Conservation (phyloP, 2,113 vertebrate genomes). For the Mirza zaza region DNA sequence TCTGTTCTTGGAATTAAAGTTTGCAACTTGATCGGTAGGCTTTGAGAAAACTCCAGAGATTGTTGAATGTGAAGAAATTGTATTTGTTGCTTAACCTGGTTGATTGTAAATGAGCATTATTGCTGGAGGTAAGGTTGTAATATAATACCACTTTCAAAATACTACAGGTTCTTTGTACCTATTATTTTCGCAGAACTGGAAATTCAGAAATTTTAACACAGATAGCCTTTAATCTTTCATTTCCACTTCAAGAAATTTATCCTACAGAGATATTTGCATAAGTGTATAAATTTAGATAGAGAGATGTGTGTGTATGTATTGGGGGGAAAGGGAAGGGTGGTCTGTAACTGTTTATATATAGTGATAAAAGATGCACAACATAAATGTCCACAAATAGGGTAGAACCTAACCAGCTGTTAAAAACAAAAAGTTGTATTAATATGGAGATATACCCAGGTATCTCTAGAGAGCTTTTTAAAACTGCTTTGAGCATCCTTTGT, state of each 20-base stretch:
- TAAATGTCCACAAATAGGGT: not conserved
- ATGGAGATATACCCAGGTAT: not conserved
- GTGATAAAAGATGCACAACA: not conserved
- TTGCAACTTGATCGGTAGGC: not conserved
- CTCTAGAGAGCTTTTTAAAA: not conserved
- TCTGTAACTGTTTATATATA: not conserved
- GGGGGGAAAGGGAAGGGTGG: not conserved
- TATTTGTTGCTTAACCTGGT: not conserved
- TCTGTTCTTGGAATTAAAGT: constrained; percentile 39
- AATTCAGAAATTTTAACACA: not conserved
- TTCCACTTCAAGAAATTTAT: not conserved
- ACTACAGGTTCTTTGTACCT: not conserved
- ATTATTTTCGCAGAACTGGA: constrained; percentile 48
- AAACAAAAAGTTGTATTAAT: not conserved
- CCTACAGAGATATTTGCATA: not conserved
- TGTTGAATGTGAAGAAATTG: not conserved
- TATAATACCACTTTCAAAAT: not conserved
- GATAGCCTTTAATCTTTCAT: not conserved
- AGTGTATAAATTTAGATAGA: not conserved
- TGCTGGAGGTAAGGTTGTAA: not conserved
- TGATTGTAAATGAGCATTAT: not conserved
- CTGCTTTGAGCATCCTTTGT: not conserved
- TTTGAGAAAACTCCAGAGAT: constrained; percentile 27
- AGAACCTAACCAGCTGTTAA: not conserved
- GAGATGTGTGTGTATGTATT: not conserved